Evolutionary conservation across 2,888 invertebrate genomes (phyloP).

Genomic region (Tenthredo scrophulariae): DNA sequence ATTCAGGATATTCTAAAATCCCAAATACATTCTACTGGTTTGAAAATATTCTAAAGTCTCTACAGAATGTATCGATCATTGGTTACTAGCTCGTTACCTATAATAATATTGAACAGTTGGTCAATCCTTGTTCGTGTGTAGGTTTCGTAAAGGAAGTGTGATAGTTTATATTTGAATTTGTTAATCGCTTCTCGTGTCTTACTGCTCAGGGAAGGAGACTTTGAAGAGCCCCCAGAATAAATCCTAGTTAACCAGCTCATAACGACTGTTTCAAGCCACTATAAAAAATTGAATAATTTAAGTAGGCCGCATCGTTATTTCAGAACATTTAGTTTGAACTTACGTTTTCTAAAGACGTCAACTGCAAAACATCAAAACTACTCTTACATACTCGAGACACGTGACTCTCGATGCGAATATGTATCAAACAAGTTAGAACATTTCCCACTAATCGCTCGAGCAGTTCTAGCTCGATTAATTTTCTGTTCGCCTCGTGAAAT

Average conservation of each 20-base stretch:
- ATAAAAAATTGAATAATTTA: constrained; percentile 64
- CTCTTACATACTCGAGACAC: constrained; percentile 93
- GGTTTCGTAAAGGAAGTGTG: constrained; percentile 91
- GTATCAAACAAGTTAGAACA: constrained; percentile 90
- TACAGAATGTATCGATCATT: constrained; percentile 18
- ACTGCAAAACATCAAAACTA: constrained; percentile 91
- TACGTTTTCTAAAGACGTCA: constrained; percentile 87
- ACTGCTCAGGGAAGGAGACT: constrained; percentile 81
- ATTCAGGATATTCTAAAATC: constrained; percentile 92
- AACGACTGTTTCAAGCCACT: constrained; percentile 93
- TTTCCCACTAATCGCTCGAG: constrained; percentile 92
- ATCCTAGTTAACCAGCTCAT: constrained; percentile 93
- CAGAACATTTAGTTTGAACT: constrained; percentile 56
- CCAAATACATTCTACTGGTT: not conserved
- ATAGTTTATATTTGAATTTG: constrained; percentile 87
- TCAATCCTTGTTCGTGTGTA: constrained; percentile 94
- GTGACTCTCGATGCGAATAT: constrained; percentile 90
- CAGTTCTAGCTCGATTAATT: constrained; percentile 87
- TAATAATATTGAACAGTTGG: constrained; percentile 96
- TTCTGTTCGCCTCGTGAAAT: constrained; percentile 88
- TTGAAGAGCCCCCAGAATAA: constrained; percentile 85
- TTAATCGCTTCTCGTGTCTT: constrained; percentile 81
- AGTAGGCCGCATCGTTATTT: not conserved
- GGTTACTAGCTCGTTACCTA: constrained; percentile 80
- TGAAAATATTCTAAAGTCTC: not conserved